Evolutionary conservation across 2,888 invertebrate genomes (phyloP), one percentile per base, ranked within the genome.

Genomic region (Litoditis marina): DNA sequence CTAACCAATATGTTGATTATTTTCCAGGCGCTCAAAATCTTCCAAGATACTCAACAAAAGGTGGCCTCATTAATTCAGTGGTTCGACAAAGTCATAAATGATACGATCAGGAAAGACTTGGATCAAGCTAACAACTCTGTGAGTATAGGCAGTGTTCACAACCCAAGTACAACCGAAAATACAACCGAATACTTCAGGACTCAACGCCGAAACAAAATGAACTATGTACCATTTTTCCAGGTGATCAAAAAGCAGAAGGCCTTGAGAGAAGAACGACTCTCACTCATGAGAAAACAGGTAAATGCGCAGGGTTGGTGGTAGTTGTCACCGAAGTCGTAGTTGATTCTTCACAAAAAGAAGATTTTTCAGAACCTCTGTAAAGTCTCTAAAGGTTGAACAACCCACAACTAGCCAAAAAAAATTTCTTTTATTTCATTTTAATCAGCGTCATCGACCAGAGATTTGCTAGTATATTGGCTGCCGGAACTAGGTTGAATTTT

Each of bases 31-130:
- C 70, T 83, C 4, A 78, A 83, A 52, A 84, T 85, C 63, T 87
- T 85, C 78, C 79, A 82, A 52, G 82, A 83, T 19, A 86, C 85
- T 2, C 84, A 84, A 71, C 82, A 84, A 66, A 80, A 86, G 59
- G 81, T 84, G 42, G 83, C 83, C 3, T 85, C 86, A 1, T 78
- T 87, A 3, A 78, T 86, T 11, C 86, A 86, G 69, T 87, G 87
- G 87, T 86, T 87, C 74, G 76, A 76, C 52, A 78, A 84, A 47
- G 86, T 87, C 8, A 84, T 87, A 51, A 83, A 84, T 39, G 83
- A 83, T 8, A 86, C 86, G 7, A 87, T 87, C 49, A 73, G 83
- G 54, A 84, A 84, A 67, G 87, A 87, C 73, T 69, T 86, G 63
- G 82, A 83, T 47, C 80, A 82, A 36, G 84, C 85, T 2, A 85